Conservation (phyloP, 37 sponge, comb jelly and placozoan genomes). For the Chondrosia reniformis region DNA sequence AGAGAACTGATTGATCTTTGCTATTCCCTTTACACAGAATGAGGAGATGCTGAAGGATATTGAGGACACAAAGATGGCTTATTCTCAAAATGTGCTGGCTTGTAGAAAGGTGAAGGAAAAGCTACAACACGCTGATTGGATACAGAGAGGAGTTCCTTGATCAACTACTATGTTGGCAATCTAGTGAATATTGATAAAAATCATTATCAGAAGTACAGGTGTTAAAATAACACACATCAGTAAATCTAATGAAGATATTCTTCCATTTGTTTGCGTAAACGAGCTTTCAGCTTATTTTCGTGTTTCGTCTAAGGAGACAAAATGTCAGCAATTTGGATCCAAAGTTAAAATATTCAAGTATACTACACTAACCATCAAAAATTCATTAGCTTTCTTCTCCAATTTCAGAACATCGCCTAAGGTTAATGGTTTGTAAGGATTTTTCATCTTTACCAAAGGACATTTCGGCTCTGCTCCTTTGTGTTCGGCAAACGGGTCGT, state of each 20-base stretch:
- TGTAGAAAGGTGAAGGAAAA: neutral
- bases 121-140: neutral
- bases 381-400: conserved; percentile 49
- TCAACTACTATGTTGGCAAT: too few relatives aligned
- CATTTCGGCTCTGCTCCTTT: conserved; percentile 20
- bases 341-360: too few relatives aligned
- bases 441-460: conserved; percentile 55
- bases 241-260: too few relatives aligned
- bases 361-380: conserved; percentile 25
- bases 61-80: neutral
- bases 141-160: too few relatives aligned
- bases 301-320: too few relatives aligned
- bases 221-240: too few relatives aligned
- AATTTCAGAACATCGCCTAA: conserved; percentile 56
- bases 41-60: neutral
- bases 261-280: too few relatives aligned
- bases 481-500: conserved; percentile 53
- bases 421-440: conserved; percentile 58
- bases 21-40: neutral
- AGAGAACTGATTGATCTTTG: too few relatives aligned
- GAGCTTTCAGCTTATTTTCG: too few relatives aligned
- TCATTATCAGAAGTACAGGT: too few relatives aligned
- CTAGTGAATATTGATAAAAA: too few relatives aligned
- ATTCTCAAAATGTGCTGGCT: neutral
- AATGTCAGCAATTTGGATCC: too few relatives aligned